Evolutionary conservation across 1,140 invertebrate species (phyloP).

Genomic region (Drosophila sproati): DNA sequence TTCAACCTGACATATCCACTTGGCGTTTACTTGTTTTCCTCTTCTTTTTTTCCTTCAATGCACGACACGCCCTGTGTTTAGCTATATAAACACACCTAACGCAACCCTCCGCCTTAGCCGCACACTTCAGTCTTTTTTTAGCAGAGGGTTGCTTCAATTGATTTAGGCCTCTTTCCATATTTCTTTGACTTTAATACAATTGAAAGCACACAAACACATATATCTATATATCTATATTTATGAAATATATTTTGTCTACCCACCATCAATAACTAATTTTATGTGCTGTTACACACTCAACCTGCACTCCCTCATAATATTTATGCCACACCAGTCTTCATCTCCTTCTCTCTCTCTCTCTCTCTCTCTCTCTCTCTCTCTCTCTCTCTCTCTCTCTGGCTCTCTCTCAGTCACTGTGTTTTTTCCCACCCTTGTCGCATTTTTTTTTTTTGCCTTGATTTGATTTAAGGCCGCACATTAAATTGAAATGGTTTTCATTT

Average conservation of each 20-base stretch:
- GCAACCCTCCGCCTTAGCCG: neutral
- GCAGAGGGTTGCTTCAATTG: neutral
- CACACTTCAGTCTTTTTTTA: neutral
- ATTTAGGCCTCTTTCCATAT: slow-evolving; percentile 5
- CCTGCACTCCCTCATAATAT: neutral
- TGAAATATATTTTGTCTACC: slow-evolving; percentile 42
- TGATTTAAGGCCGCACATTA: slow-evolving; percentile 72
- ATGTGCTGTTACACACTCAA: slow-evolving; percentile 20
- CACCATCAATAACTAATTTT: slow-evolving; percentile 47
- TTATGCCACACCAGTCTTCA: neutral
- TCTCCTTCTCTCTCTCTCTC: slow-evolving; percentile 11
- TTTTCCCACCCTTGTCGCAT: slow-evolving; percentile 49
- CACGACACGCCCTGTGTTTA: slow-evolving; percentile 37
- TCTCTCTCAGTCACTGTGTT: slow-evolving; percentile 36
- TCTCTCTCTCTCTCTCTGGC: neutral
- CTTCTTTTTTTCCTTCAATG: slow-evolving; percentile 11
- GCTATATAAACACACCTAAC: neutral
- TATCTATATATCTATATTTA: neutral
- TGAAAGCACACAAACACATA: slow-evolving; percentile 38
- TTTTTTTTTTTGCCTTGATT: slow-evolving; percentile 29
- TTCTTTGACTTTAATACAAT: slow-evolving; percentile 14
- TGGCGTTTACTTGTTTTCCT: slow-evolving; percentile 43
- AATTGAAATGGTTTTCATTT: slow-evolving; percentile 53
- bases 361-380: no score
- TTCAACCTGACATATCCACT: slow-evolving; percentile 59